phyloP scores from a whole-genome alignment of 2,797 vertebrate species.

The Clarias platycephalus region DNA sequence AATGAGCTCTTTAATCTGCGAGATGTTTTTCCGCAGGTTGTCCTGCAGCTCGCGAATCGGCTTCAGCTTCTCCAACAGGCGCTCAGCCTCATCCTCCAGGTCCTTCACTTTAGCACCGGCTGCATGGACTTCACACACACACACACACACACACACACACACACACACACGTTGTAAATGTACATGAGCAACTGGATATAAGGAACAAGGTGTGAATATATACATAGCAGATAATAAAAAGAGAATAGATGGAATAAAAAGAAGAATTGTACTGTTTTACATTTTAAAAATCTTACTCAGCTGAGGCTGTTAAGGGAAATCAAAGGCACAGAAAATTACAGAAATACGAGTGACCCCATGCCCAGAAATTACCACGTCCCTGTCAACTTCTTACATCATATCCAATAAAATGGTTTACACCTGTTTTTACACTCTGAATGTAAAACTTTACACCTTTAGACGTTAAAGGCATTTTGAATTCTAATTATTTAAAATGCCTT shows the following conservation, averaged over 20 bases:
- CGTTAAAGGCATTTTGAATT: not conserved
- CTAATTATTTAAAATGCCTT: no score
- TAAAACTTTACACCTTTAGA: not conserved
- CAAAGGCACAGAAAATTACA: constrained; percentile 21
- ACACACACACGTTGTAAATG: constrained; percentile 12
- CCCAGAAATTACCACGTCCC: not conserved
- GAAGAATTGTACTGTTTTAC: not conserved
- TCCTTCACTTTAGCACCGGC: constrained; percentile 89
- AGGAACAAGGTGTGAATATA: not conserved
- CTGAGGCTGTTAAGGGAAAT: constrained; percentile 43
- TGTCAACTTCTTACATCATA: not conserved
- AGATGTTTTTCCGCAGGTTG: constrained; percentile 93
- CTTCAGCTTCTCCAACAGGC: constrained; percentile 90
- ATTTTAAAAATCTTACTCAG: not conserved
- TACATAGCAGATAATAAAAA: not conserved
- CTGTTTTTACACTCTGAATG: not conserved
- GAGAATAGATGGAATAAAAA: not conserved
- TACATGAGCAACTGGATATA: not conserved
- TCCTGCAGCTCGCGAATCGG: constrained; percentile 94
- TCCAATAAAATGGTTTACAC: not conserved
- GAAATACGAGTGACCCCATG: not conserved
- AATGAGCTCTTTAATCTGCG: constrained; percentile 97
- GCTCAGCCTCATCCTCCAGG: constrained; percentile 90
- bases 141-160: constrained; percentile 32
- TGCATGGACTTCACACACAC: constrained; percentile 81